Evolutionary conservation across 2,888 invertebrate genomes (phyloP), one percentile per base, ranked within the genome.

Genomic region (Plagiodera versicolora): DNA sequence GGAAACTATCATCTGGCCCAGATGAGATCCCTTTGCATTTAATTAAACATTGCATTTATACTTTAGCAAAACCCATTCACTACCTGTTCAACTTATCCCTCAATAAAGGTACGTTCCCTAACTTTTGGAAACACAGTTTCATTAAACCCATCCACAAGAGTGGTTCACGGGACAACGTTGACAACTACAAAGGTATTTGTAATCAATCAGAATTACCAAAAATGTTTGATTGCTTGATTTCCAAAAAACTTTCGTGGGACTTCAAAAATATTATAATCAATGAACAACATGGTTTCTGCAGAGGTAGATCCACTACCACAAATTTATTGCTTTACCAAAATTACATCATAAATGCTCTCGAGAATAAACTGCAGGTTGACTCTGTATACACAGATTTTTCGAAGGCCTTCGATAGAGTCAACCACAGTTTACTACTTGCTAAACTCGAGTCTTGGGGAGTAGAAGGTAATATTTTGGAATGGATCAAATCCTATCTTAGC

Each of bases 221-320:
- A 39, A 39, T 48, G 10, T 19, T 48, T 20, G 48, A 48, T 19
- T 48, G 19, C 14, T 48, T 48, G 20, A 48, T 20, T 19, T 48
- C 18, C 20, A 48, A 48, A 48, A 48, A 48, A 48, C 24, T 32
- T 2, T 32, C 32, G 9, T 11, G 10, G 10, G 24, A 24, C 24
- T 6, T 24, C n/a, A n/a, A n/a, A n/a, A n/a, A 48, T 10, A 17
- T 46, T 46, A 14, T 46, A 1, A 46, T 46, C 1, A 46, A 10
- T 9, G 17, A 53, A 28, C 50, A 60, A 56, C 56, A 56, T 32
- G 60, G 56, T 10, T 60, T 56, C 47, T 39, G 48, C 17, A 46
- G 49, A 56, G 35, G 47, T 44, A 14, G 56, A 17, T 60, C 60
- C 20, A 60, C 60, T 6, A 45, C 51, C n/a, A 55, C 47, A 28